Evolutionary conservation across 2,797 vertebrate species (phyloP).

Genomic region (Vipera ursinii): DNA sequence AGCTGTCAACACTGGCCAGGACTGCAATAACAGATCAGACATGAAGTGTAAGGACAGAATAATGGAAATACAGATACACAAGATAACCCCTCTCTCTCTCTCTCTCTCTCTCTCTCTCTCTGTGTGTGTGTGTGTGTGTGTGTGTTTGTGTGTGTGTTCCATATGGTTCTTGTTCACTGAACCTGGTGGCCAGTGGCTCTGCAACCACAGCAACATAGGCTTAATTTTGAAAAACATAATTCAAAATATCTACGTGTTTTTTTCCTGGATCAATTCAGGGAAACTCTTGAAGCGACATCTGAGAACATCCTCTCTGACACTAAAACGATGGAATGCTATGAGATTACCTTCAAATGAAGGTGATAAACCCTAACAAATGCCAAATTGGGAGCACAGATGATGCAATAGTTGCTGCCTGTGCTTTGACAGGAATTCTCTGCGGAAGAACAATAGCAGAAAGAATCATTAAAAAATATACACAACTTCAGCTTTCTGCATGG

Average conservation of each 20-base stretch:
- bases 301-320: background rate
- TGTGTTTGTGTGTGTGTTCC: background rate
- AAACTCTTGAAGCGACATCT: background rate
- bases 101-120: no score
- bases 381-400: background rate
- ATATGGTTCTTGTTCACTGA: background rate
- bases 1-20: background rate
- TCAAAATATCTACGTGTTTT: background rate
- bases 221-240: background rate
- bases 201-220: background rate
- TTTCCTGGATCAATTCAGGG: background rate
- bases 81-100: background rate
- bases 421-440: background rate
- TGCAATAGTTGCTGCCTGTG: background rate
- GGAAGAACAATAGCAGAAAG: background rate
- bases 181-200: background rate
- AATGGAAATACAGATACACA: background rate
- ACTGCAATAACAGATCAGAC: background rate
- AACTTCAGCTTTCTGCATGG: background rate
- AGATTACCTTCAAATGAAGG: background rate
- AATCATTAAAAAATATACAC: background rate
- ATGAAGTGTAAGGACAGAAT: background rate
- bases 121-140: no score
- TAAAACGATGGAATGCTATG: background rate
- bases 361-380: background rate